Conservation (phyloP, 2,113 vertebrate species). For the Brachyhypopomus occidentalis region DNA sequence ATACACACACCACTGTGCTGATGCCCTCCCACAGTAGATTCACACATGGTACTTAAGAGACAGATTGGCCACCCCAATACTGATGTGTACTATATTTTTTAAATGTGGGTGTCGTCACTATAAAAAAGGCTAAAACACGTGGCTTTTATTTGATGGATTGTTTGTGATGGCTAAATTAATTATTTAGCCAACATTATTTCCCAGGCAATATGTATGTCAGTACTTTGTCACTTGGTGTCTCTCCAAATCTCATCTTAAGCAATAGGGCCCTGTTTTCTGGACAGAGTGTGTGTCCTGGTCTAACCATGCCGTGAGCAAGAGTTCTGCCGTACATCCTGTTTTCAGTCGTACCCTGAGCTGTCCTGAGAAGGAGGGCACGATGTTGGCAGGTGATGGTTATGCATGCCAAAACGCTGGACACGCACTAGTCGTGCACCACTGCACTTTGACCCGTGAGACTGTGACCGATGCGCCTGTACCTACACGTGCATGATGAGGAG, state of each 20-base stretch:
- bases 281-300: neutral
- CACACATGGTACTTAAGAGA: constrained; percentile 47
- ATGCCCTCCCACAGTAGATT: constrained; percentile 20
- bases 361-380: constrained; percentile 10
- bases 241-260: constrained; percentile 43
- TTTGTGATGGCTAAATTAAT: neutral
- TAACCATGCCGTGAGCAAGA: neutral
- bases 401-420: constrained; percentile 50
- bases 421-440: constrained; percentile 58
- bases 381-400: constrained; percentile 21
- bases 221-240: constrained; percentile 12
- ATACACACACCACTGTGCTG: constrained; percentile 36
- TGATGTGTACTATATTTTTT: constrained; percentile 27
- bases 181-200: constrained; percentile 9
- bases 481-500: constrained; percentile 7
- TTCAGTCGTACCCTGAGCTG: neutral
- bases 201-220: constrained; percentile 33
- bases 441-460: constrained; percentile 65
- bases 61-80: constrained; percentile 30
- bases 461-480: constrained; percentile 8
- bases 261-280: constrained; percentile 45
- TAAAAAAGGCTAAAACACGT: neutral
- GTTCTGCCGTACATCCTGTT: constrained; percentile 4
- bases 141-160: neutral
- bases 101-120: neutral